Evolutionary conservation across 1,140 invertebrate genomes (phyloP).

Genomic region (Diplogasteroides magnus): DNA sequence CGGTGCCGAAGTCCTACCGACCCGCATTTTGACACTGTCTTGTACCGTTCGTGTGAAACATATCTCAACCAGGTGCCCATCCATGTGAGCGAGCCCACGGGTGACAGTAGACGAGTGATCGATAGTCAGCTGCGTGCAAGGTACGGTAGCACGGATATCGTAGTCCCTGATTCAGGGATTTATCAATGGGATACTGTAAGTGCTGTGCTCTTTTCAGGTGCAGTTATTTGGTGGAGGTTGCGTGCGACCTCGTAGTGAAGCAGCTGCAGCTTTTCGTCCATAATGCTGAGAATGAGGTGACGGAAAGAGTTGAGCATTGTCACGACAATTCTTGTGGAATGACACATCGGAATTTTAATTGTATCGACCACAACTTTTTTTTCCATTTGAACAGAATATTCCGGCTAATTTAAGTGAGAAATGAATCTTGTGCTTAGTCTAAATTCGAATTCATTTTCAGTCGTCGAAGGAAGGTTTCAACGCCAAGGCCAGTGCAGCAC

Average conservation of each 20-base stretch:
- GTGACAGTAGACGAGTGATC: conserved; percentile 48
- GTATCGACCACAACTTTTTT: too few species aligned
- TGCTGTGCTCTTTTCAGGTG: not conserved
- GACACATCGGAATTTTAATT: too few species aligned
- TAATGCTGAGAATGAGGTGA: conserved; percentile 25
- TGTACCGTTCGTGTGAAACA: conserved; percentile 8
- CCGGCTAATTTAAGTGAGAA: conserved; percentile 1
- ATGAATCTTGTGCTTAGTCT: not conserved
- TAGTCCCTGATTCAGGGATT: too few species aligned
- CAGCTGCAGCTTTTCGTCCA: conserved; percentile 10
- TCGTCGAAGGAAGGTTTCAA: conserved; percentile 21
- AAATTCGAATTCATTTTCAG: conserved; percentile 10
- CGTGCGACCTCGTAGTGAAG: conserved; percentile 10
- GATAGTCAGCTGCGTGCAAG: conserved; percentile 27
- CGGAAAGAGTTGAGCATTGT: too few species aligned
- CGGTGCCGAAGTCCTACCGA: too few species aligned
- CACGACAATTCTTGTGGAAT: too few species aligned
- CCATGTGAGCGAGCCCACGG: conserved; percentile 46
- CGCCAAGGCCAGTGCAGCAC: conserved; percentile 27
- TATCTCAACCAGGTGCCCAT: conserved; percentile 36
- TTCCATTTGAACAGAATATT: conserved; percentile 5
- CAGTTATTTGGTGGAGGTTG: conserved; percentile 8
- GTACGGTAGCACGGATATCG: not conserved
- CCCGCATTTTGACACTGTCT: too few species aligned
- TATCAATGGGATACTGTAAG: not conserved